Evolutionary conservation across 1,140 invertebrate species (phyloP).

Genomic region (Drosophila littoralis): DNA sequence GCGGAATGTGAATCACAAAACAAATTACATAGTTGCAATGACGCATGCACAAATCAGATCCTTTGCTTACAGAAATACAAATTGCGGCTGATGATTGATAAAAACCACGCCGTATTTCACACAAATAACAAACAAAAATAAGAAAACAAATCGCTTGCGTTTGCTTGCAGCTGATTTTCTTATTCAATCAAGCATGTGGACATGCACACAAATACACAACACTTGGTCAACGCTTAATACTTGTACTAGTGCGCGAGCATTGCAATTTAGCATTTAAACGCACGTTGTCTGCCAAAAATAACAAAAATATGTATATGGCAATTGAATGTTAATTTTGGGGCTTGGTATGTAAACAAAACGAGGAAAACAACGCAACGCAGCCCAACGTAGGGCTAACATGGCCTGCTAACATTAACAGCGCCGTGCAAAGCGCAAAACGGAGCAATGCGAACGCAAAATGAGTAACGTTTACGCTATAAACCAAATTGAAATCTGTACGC

Average conservation of each 20-base stretch:
- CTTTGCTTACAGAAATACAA: constrained; percentile 1
- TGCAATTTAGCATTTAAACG: constrained; percentile 15
- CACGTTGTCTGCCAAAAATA: constrained; percentile 33
- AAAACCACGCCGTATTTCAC: not conserved
- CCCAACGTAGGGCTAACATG: constrained; percentile 18
- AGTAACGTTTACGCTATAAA: not conserved
- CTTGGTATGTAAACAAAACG: constrained; percentile 44
- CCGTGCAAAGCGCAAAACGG: constrained; percentile 15
- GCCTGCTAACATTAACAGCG: not conserved
- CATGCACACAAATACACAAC: constrained; percentile 1
- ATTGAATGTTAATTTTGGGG: constrained; percentile 30
- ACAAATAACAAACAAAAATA: not conserved
- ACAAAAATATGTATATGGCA: constrained; percentile 24
- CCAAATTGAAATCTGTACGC: not conserved
- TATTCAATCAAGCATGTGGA: constrained; percentile 20
- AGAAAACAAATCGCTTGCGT: not conserved
- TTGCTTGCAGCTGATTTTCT: constrained; percentile 16
- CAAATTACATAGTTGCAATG: constrained; percentile 20
- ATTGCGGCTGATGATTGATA: not conserved
- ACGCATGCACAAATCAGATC: constrained; percentile 3
- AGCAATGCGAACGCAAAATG: constrained; percentile 19
- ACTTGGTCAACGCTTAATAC: constrained; percentile 2
- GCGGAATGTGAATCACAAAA: constrained; percentile 23
- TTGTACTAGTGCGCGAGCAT: constrained; percentile 2
- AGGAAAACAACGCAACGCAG: constrained; percentile 14